These are phyloP conservation scores for Ormyrus thymus DNA, from an alignment of 2,888 invertebrate genomes.

Conservation along the genomic window DNA sequence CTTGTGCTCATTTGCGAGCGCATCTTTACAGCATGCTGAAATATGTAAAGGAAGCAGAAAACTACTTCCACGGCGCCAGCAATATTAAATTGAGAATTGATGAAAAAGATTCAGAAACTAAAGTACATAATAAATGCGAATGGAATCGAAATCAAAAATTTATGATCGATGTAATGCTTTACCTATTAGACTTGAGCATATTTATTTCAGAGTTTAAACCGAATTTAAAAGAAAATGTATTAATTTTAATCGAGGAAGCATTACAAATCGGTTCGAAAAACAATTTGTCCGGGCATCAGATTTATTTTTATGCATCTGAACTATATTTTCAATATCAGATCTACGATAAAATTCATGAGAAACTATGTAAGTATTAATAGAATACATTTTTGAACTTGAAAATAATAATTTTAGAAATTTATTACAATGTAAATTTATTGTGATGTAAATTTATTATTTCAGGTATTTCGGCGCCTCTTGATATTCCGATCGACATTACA, in stretches of 20 bases:
- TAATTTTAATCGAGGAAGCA: slow-evolving; percentile 60
- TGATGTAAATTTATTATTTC: slow-evolving; percentile 1
- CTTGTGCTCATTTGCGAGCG: slow-evolving; percentile 66
- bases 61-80: slow-evolving; percentile 68
- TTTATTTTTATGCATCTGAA: slow-evolving; percentile 62
- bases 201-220: slow-evolving; percentile 60
- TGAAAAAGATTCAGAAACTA: slow-evolving; percentile 36
- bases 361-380: slow-evolving; percentile 42
- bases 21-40: slow-evolving; percentile 66
- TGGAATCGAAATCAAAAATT: slow-evolving; percentile 57
- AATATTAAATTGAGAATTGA: slow-evolving; percentile 61
- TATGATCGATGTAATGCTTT: slow-evolving; percentile 63
- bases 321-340: slow-evolving; percentile 60
- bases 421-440: not conserved
- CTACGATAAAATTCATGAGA: slow-evolving; percentile 44
- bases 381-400: too few relatives aligned
- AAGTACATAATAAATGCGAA: slow-evolving; percentile 34
- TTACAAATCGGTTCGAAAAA: slow-evolving; percentile 60
- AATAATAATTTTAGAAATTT: too few relatives aligned
- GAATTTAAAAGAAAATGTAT: slow-evolving; percentile 49
- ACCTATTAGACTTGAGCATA: slow-evolving; percentile 65
- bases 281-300: slow-evolving; percentile 63
- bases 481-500: slow-evolving; percentile 48
- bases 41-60: slow-evolving; percentile 59
- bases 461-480: slow-evolving; percentile 41